These are phyloP conservation scores for Parasteatoda tepidariorum DNA, from an alignment of 1,140 invertebrate genomes.

Conservation along the genomic window DNA sequence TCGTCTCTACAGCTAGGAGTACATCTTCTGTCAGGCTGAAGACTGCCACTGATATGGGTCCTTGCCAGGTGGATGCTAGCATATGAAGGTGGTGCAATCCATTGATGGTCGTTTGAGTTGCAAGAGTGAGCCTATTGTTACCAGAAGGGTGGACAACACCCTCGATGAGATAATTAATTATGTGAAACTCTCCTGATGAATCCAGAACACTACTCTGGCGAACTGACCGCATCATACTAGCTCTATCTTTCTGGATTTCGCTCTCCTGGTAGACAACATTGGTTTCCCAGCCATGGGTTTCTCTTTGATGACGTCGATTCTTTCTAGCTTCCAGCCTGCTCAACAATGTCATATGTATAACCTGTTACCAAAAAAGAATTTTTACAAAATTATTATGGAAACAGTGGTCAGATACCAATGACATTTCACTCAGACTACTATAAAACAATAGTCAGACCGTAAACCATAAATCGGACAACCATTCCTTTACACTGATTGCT, in stretches of 20 bases:
- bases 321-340: slow-evolving; percentile 68
- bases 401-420: background rate
- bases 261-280: slow-evolving; percentile 46
- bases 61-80: slow-evolving; percentile 68
- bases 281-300: slow-evolving; percentile 57
- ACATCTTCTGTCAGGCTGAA: slow-evolving; percentile 70
- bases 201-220: slow-evolving; percentile 68
- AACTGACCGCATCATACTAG: slow-evolving; percentile 64
- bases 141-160: slow-evolving; percentile 55
- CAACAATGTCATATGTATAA: slow-evolving; percentile 70
- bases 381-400: background rate
- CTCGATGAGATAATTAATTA: slow-evolving; percentile 67
- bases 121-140: slow-evolving; percentile 68
- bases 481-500: too few relatives aligned
- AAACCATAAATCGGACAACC: background rate
- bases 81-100: slow-evolving; percentile 69
- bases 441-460: background rate
- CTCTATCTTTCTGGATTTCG: slow-evolving; percentile 60
- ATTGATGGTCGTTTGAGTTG: slow-evolving; percentile 71
- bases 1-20: slow-evolving; percentile 67
- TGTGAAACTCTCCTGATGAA: slow-evolving; percentile 69
- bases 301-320: slow-evolving; percentile 50
- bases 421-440: too few relatives aligned
- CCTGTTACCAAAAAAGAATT: slow-evolving; percentile 31
- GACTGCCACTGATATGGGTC: slow-evolving; percentile 72